Evolutionary conservation across 2,113 vertebrate genomes (phyloP).

Genomic region (Bubo bubo): DNA sequence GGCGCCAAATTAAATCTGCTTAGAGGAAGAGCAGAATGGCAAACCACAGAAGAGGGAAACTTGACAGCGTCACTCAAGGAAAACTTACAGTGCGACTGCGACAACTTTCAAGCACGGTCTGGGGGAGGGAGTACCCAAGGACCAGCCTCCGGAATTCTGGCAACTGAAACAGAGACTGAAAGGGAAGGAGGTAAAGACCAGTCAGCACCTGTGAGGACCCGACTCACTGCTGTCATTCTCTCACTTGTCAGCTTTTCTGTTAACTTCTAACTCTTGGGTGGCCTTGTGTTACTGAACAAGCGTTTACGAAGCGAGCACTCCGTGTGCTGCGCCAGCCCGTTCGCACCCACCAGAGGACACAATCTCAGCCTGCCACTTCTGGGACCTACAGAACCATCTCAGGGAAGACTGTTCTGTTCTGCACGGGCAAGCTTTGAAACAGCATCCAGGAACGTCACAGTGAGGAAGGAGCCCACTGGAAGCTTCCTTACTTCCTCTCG

Average conservation of each 20-base stretch:
- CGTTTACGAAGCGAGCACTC: accelerated
- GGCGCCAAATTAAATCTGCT: not conserved
- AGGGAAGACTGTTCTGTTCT: not conserved
- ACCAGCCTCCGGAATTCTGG: constrained; percentile 92
- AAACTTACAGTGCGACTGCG: constrained; percentile 85
- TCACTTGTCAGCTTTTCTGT: not conserved
- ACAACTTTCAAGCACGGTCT: constrained; percentile 83
- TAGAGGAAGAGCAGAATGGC: not conserved
- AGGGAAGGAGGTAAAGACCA: not conserved
- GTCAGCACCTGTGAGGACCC: not conserved
- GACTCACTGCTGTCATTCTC: not conserved
- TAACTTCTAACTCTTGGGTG: accelerated
- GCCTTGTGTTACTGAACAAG: accelerated
- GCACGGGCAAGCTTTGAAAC: not conserved
- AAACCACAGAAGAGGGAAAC: not conserved
- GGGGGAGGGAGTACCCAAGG: constrained; percentile 88
- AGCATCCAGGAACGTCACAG: not conserved
- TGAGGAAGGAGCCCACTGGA: not conserved
- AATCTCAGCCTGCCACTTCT: not conserved
- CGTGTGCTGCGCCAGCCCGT: accelerated
- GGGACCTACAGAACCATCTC: not conserved
- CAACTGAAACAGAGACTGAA: constrained; percentile 94
- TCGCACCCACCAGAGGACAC: not conserved
- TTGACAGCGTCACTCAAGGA: not conserved
- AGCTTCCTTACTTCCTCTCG: not conserved